A percentile compares a stretch with the other conserved stretches of the same genome.
Evolutionary conservation across 2,797 vertebrate species (phyloP).

Genomic region (Pangasius djambal): DNA sequence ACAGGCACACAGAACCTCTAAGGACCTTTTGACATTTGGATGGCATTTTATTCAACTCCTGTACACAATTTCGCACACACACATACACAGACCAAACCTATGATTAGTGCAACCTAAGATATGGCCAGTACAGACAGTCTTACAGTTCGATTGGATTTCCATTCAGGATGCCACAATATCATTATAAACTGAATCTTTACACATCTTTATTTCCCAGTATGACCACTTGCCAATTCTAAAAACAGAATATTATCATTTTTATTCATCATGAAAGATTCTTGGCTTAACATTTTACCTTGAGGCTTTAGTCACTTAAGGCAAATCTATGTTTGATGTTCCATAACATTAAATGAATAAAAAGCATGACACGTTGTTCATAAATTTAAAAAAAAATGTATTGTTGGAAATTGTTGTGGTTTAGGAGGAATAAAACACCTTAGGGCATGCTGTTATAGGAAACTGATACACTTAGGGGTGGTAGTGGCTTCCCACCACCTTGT

Average conservation of each 20-base stretch:
- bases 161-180: neutral
- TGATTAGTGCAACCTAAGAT: neutral
- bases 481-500: neutral
- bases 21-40: constrained; percentile 58
- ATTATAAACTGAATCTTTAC: neutral
- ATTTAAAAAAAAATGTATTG: neutral
- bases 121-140: neutral
- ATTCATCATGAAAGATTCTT: neutral
- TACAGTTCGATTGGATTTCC: neutral
- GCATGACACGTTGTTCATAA: neutral
- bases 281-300: neutral
- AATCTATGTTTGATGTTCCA: neutral
- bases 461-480: neutral
- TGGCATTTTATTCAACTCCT: constrained; percentile 47
- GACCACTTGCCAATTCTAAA: neutral
- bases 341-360: neutral
- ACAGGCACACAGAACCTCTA: constrained; percentile 22
- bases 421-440: neutral
- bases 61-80: constrained; percentile 11
- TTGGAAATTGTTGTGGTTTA: neutral
- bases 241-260: neutral
- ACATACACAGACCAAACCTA: neutral
- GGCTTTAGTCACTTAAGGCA: neutral
- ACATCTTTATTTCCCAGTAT: neutral
- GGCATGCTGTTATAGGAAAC: neutral